Base-by-base conservation (phyloP, 2,888 invertebrate genomes). In the Hypselothyrea guttata region DNA sequence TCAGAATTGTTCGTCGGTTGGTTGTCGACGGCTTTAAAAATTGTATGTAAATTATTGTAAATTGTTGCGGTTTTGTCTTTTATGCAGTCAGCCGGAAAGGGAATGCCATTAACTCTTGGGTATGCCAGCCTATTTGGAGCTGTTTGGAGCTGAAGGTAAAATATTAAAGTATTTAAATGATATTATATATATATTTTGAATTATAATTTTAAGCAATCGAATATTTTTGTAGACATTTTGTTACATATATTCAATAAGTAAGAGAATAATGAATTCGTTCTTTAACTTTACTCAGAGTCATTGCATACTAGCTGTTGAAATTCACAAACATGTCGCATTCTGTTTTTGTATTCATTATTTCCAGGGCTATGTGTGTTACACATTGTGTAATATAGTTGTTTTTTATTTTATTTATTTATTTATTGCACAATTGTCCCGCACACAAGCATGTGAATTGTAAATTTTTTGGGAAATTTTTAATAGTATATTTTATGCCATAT, bases 41-140 rank as follows among this genome's bases (percentile, higher is more conserved):
- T 70, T 57, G 52, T 44, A 61, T 66, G 76, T 60, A 74, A 79
- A 74, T 73, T 71, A 69, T 71, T 74, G 58, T 67, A 79, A 72
- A 76, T 71, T 71, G 60, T 56, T 74, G 81, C 55, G 74, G 60
- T 62, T 62, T 65, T 59, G 42, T 47, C 47, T 46, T 57, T 52
- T 57, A 46, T 44, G 35, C 46, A 41, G 49, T 16, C 44, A 45
- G 15, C 27, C 34, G 2, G 7, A 34, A 2, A 1, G 8, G 1
- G 4, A 51, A 55, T 60, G 38, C 58, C 9, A 56, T 67, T 7
- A 11, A 22, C 7, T 5, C 8, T 5, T 12, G 35, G 1, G 4
- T 5, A 22, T 22, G 22, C 22, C 3, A 22, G 22, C 22, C 2
- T 4, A 4, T 2, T 5, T 22, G 22, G 22, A 5, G 5, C 22